Conservation (phyloP, 2,797 vertebrate genomes). For the Onychomys torridus region DNA sequence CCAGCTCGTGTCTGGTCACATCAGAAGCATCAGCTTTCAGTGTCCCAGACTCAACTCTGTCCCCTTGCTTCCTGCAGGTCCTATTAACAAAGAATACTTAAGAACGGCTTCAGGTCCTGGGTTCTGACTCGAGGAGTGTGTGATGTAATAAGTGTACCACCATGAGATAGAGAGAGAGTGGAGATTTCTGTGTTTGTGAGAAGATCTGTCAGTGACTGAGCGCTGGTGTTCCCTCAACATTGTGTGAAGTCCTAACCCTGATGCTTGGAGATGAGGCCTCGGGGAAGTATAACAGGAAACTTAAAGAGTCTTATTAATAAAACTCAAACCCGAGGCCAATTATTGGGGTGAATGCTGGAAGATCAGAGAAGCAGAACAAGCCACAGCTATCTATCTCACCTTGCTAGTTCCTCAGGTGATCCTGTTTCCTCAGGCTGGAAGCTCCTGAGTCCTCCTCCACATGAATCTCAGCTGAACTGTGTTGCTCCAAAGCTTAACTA, state of each 20-base stretch:
- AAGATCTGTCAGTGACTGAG: not conserved
- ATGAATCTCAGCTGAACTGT: too few relatives aligned
- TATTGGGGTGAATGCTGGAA: too few relatives aligned
- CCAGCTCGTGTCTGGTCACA: not conserved
- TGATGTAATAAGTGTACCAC: not conserved
- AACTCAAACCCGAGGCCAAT: too few relatives aligned
- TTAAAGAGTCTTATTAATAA: too few relatives aligned
- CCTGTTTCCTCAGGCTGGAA: too few relatives aligned
- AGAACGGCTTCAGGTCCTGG: not conserved
- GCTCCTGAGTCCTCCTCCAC: too few relatives aligned
- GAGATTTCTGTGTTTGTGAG: not conserved
- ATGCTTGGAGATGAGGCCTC: not conserved
- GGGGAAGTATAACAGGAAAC: not conserved
- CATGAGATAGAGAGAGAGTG: not conserved
- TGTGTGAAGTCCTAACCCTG: not conserved
- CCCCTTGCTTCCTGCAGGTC: constrained; percentile 4
- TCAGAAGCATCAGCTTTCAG: constrained; percentile 30
- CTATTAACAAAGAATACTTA: constrained; percentile 8
- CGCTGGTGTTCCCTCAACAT: not conserved
- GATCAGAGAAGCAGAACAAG: too few relatives aligned
- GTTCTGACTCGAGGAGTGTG: not conserved
- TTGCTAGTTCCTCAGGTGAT: too few relatives aligned
- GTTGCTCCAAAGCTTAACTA: too few relatives aligned
- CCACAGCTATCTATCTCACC: too few relatives aligned
- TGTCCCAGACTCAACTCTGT: not conserved